Percentiles rank a stretch among this genome's conserved stretches.
Conservation (phyloP, 2,113 vertebrate species). For the Antennarius striatus region DNA sequence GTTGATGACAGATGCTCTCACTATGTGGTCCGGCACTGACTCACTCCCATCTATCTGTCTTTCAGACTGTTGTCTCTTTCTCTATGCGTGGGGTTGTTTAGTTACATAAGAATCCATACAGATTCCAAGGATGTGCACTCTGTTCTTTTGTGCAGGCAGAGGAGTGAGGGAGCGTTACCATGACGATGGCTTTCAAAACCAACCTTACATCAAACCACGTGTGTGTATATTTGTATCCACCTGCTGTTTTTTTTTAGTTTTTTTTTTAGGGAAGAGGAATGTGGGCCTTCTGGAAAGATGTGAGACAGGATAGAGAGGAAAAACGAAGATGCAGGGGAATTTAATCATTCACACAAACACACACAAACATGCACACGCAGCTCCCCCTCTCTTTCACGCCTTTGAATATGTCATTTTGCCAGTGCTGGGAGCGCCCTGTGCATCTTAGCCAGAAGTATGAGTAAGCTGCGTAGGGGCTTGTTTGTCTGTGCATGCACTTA, state of each 20-base stretch:
- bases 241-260: background rate
- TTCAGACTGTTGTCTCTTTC: slow-evolving; percentile 42
- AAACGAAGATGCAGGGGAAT: slow-evolving; percentile 44
- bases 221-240: background rate
- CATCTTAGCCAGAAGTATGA: slow-evolving; percentile 52
- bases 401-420: slow-evolving; percentile 52
- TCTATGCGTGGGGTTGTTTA: slow-evolving; percentile 51
- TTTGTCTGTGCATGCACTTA: slow-evolving; percentile 5
- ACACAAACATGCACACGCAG: background rate
- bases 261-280: background rate
- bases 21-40: slow-evolving; percentile 65
- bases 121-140: slow-evolving; percentile 61
- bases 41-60: slow-evolving; percentile 51
- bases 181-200: slow-evolving; percentile 76
- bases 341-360: slow-evolving; percentile 40
- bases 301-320: slow-evolving; percentile 37
- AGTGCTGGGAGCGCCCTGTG: slow-evolving; percentile 43
- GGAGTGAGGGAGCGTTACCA: slow-evolving; percentile 77
- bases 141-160: slow-evolving; percentile 61
- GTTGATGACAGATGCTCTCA: slow-evolving; percentile 61
- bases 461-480: slow-evolving; percentile 39
- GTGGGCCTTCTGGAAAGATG: slow-evolving; percentile 22
- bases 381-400: slow-evolving; percentile 29
- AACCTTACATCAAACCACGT: slow-evolving; percentile 66
- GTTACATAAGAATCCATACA: slow-evolving; percentile 76